Conservation (phyloP, 2,888 invertebrate species). For the Pemphredon lugubris region DNA sequence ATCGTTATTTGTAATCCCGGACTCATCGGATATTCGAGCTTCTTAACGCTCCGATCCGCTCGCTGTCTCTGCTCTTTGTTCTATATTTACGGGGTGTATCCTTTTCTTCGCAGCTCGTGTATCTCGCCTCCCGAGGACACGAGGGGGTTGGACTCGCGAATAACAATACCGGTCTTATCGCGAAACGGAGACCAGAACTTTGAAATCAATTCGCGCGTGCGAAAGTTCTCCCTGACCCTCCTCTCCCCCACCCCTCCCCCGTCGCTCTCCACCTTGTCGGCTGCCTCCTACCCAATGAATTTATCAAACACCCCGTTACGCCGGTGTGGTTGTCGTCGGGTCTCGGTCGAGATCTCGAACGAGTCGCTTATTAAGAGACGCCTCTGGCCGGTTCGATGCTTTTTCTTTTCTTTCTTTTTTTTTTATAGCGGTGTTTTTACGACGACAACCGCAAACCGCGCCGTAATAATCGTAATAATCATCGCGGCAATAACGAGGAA, state of each 20-base stretch:
- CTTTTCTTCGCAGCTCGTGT: neutral
- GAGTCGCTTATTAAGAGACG: constrained; percentile 62
- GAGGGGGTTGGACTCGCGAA: too few species aligned
- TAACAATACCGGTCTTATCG: too few species aligned
- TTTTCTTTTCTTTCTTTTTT: constrained; percentile 55
- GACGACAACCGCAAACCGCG: constrained; percentile 64
- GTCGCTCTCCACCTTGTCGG: too few species aligned
- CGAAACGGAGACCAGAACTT: too few species aligned
- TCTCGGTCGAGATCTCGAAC: neutral
- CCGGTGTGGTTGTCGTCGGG: neutral
- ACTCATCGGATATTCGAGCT: constrained; percentile 53
- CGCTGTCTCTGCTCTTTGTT: constrained; percentile 10
- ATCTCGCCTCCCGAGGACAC: too few species aligned
- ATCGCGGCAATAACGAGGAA: constrained; percentile 51
- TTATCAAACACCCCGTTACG: too few species aligned
- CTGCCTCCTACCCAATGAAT: too few species aligned
- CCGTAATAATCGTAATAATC: constrained; percentile 75
- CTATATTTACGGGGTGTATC: constrained; percentile 17
- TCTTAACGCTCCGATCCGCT: constrained; percentile 37
- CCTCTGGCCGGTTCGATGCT: constrained; percentile 56
- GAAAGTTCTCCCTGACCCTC: too few species aligned
- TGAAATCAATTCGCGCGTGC: too few species aligned
- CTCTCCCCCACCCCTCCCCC: too few species aligned
- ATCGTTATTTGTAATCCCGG: constrained; percentile 76
- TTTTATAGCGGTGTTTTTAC: constrained; percentile 65